Base-by-base conservation (phyloP, 2,888 invertebrate species). In the Eupithecia pulchellata region DNA sequence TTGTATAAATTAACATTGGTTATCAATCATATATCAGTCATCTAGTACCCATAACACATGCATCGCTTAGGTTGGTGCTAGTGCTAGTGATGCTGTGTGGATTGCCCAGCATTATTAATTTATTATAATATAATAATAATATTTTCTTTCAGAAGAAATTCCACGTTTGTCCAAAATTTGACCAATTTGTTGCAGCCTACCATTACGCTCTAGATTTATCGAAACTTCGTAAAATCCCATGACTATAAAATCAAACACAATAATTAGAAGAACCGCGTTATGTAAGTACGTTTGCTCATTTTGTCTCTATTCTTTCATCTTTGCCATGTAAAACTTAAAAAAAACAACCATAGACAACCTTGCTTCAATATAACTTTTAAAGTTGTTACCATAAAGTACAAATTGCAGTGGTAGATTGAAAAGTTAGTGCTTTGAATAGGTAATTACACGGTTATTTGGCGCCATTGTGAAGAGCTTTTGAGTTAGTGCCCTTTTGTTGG, bases 361-460 rank as follows among this genome's bases (percentile, higher is more conserved):
- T 3, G 55, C 3, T 11, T n/a, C 14, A 68, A 58, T 47, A 30
- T 47, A 11, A 42, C 11, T 42, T 65, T 32, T 66, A 64, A 17
- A 17, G 0, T 2, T 0, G 1, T 0, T 17, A 14, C 0, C 0
- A 17, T 69, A 76, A 66, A 66, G 71, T 66, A 17, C 9, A 68
- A 36, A 64, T 66, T 67, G 4, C 60, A 27, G 11, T 64, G 32
- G 20, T 14, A 61, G 13, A 25, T 61, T 36, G 17, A 27, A 17
- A 30, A 39, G 36, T 32, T 64, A 89, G 87, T 87, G 84, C 86
- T 82, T 84, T 90, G 88, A 91, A 92, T 91, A 75, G 86, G 86
- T 91, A 89, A 92, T 92, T 92, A 93, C 81, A 92, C 89, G 92
- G 85, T 91, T 92, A 91, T 93, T 92, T 92, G 91, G 85, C 78